phyloP scores from a whole-genome alignment of 2,113 vertebrate species.

The Artemisiospiza belli region DNA sequence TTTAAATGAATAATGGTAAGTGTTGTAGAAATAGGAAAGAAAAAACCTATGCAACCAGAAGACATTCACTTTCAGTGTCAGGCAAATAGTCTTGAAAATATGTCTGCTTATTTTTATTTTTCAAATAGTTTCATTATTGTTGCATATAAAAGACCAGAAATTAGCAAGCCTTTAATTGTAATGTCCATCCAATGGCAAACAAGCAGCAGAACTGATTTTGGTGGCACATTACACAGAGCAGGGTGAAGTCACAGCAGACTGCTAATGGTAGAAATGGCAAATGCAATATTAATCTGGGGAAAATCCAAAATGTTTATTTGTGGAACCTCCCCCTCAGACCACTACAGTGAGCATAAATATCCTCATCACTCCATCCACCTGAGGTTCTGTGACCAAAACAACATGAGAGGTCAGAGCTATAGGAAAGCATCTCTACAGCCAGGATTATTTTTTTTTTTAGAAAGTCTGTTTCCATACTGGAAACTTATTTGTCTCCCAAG shows the following conservation, averaged over 20 bases:
- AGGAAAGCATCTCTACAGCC: neutral
- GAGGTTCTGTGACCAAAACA: neutral
- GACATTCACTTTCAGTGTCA: neutral
- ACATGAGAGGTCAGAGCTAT: neutral
- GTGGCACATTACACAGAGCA: neutral
- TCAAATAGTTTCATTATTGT: neutral
- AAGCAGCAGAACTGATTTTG: neutral
- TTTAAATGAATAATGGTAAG: slow-evolving; percentile 70
- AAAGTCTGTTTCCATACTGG: neutral
- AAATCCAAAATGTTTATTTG: neutral
- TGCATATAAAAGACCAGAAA: neutral
- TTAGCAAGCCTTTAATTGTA: neutral
- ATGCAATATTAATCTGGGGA: neutral
- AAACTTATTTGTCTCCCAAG: neutral
- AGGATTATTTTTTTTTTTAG: neutral
- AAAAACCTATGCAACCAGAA: slow-evolving; percentile 1
- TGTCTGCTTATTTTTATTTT: neutral
- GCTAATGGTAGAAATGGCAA: neutral
- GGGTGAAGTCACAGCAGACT: neutral
- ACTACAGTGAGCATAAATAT: neutral
- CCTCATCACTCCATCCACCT: neutral
- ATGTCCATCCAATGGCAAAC: neutral
- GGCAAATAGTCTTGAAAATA: slow-evolving; percentile 3
- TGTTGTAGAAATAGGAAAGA: slow-evolving; percentile 36
- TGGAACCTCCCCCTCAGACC: neutral